Evolutionary conservation across 2,797 vertebrate species (phyloP).

Genomic region (Limnodromus scolopaceus): DNA sequence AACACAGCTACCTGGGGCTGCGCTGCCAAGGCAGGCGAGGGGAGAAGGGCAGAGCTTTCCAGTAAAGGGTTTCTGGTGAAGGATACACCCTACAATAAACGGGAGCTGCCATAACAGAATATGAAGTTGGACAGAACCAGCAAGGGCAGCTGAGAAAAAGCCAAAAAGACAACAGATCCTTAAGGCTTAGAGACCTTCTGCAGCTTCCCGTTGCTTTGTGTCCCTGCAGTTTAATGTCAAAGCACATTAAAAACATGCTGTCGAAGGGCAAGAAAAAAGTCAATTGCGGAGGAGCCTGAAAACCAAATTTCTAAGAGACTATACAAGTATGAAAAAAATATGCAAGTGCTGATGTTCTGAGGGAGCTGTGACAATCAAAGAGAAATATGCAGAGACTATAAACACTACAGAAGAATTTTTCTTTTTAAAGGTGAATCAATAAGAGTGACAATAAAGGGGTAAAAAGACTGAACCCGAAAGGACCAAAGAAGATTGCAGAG

Average conservation of each 20-base stretch:
- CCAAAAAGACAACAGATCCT: not conserved
- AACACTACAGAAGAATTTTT: not conserved
- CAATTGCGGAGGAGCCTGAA: not conserved
- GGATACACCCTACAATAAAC: not conserved
- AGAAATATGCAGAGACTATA: not conserved
- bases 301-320: not conserved
- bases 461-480: not conserved
- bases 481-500: not conserved
- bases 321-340: not conserved
- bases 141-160: conserved; percentile 22
- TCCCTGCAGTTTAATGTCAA: not conserved
- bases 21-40: conserved; percentile 8
- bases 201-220: not conserved
- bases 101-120: not conserved
- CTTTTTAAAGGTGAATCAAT: not conserved
- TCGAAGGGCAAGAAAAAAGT: not conserved
- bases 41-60: not conserved
- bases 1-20: not conserved
- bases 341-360: not conserved
- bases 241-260: not conserved
- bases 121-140: not conserved
- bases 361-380: not conserved
- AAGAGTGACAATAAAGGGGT: not conserved
- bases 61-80: not conserved
- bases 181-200: not conserved